Evolutionary conservation across 2,888 invertebrate genomes (phyloP).

Genomic region (Schizaphis graminum): DNA sequence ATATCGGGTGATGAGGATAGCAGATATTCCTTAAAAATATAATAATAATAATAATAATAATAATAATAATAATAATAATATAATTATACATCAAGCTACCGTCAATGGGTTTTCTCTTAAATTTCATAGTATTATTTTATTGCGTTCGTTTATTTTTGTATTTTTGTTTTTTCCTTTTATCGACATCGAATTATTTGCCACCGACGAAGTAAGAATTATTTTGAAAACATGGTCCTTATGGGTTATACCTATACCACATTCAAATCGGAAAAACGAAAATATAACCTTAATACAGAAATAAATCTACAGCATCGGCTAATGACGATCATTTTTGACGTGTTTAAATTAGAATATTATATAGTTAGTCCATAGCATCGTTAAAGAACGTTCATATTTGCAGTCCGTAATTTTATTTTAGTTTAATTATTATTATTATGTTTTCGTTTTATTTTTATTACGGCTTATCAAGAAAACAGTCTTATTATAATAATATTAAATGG

Average conservation of each 20-base stretch:
- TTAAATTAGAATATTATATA: conserved; percentile 3
- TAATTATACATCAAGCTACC: not conserved
- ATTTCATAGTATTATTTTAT: not conserved
- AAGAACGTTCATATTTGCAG: not conserved
- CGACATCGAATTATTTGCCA: not conserved
- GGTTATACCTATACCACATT: not conserved
- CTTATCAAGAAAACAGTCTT: not conserved
- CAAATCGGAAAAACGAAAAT: not conserved
- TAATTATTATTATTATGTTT: conserved; percentile 11
- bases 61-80: not conserved
- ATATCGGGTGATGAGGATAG: not conserved
- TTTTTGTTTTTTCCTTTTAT: not conserved
- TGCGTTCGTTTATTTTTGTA: not conserved
- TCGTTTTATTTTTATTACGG: not conserved
- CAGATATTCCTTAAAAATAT: not conserved
- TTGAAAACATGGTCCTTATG: not conserved
- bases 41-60: not conserved
- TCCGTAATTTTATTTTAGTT: not conserved
- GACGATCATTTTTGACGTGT: not conserved
- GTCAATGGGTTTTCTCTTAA: conserved; percentile 15
- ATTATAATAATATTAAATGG: conserved; percentile 22
- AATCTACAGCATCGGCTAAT: not conserved
- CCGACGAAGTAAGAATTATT: conserved; percentile 42
- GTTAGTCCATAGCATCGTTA: not conserved
- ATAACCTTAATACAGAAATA: not conserved